Base-by-base conservation (phyloP, 2,888 invertebrate genomes). In the Achlya flavicornis region DNA sequence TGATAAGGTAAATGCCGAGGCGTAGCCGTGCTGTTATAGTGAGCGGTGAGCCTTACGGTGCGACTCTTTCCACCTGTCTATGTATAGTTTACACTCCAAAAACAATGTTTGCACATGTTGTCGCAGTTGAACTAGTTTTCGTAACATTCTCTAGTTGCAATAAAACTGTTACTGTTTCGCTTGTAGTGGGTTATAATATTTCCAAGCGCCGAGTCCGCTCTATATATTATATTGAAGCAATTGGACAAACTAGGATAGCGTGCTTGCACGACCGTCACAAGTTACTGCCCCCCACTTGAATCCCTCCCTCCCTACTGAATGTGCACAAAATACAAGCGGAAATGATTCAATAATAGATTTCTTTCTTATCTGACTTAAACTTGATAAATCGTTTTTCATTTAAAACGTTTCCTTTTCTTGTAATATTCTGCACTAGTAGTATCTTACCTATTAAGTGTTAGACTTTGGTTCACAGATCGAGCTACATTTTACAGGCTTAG, bases 111-210 rank as follows among this genome's bases (percentile, higher is more conserved):
- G 3, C 26, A 5, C 48, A 16, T 16, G 48, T 16, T 48, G 48
- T 48, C 48, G 48, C 46, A 14, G 46, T 48, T 48, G 16, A 48
- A 48, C 48, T 46, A 46, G 46, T 46, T 46, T n/a, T 46, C 46
- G 14, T 46, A n/a, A 46, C 46, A 46, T 46, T 46, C 46, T 46
- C 14, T 46, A 26, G 46, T 46, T 46, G 14, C 46, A 48, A 48
- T 48, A 16, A 48, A 48, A 48, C 48, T 48, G 48, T 16, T 48
- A 16, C 48, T 3, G 48, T 48, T 48, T 16, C 48, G 7, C 4
- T 48, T 4, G n/a, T 16, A 48, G 16, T 48, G 8, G 48, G 48
- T 16, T 16, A 48, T 16, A 48, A 48, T 48, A 48, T 48, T 48
- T 48, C 7, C 7, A 48, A 16, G 7, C 48, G 16, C 48, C 48